These are phyloP conservation scores for Engystomops pustulosus DNA, from an alignment of 2,113 vertebrate genomes.

Conservation along the genomic window DNA sequence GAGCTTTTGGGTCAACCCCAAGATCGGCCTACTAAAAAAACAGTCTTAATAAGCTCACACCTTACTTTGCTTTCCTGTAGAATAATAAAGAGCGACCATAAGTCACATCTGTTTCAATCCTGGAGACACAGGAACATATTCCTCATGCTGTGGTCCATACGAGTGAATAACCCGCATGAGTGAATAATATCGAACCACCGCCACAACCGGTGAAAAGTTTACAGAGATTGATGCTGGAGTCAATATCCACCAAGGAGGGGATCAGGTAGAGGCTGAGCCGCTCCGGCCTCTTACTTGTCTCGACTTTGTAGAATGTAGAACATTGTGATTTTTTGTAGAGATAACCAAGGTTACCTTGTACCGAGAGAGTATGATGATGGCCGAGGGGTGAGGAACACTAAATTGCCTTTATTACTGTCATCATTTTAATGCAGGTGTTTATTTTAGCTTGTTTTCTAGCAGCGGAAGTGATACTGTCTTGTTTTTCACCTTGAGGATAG, in stretches of 20 bases:
- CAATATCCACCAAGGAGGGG: background rate
- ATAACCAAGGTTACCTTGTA: background rate
- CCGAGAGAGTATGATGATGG: background rate
- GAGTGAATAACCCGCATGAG: too few relatives aligned
- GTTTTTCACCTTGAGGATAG: background rate
- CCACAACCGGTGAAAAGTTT: too few relatives aligned
- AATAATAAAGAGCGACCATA: too few relatives aligned
- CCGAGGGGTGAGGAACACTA: background rate
- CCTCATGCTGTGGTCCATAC: too few relatives aligned
- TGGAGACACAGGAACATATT: too few relatives aligned
- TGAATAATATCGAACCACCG: too few relatives aligned
- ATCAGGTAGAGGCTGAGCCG: background rate
- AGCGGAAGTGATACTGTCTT: background rate
- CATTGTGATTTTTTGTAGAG: background rate
- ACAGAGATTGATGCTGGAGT: too few relatives aligned
- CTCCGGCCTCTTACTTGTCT: background rate
- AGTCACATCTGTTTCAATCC: too few relatives aligned
- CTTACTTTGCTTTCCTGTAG: too few relatives aligned
- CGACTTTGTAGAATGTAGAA: background rate
- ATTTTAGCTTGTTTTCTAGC: background rate
- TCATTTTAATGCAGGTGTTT: background rate
- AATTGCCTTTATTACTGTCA: conserved; percentile 8
- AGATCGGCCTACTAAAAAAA: too few relatives aligned
- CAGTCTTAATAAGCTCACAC: too few relatives aligned
- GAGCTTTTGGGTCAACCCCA: too few relatives aligned